Percentiles rank a stretch among this genome's conserved stretches.
phyloP scores from a whole-genome alignment of 2,888 invertebrate genomes.

The Spicauda simplicius region DNA sequence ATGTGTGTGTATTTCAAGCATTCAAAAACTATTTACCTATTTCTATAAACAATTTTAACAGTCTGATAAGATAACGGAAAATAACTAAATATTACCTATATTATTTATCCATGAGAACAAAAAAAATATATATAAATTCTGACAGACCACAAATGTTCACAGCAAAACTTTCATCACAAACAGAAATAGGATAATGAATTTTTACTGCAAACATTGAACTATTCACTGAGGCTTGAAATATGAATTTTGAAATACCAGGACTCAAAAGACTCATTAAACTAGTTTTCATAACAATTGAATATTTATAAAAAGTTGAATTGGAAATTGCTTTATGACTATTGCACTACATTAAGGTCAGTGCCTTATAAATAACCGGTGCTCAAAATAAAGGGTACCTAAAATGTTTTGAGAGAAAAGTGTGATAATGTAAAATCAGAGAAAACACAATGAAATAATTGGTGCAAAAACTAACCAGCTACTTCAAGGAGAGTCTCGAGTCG shows the following conservation, averaged over 20 bases:
- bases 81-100: not conserved
- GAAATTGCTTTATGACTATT: slow-evolving; percentile 12
- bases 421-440: not conserved
- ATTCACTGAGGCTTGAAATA: slow-evolving; percentile 19
- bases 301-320: slow-evolving; percentile 9
- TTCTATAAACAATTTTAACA: no score
- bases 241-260: slow-evolving; percentile 7
- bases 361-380: not conserved
- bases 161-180: not conserved
- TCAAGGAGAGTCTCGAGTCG: slow-evolving; percentile 96
- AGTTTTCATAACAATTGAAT: slow-evolving; percentile 3
- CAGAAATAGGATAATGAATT: not conserved
- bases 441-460: not conserved
- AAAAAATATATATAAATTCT: not conserved
- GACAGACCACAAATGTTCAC: not conserved
- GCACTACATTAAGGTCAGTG: slow-evolving; percentile 16
- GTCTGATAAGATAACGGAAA: not conserved
- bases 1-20: no score
- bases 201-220: not conserved
- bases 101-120: not conserved
- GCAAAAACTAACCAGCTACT: slow-evolving; percentile 88
- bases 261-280: slow-evolving; percentile 14
- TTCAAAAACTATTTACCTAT: no score
- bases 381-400: slow-evolving; percentile 3
- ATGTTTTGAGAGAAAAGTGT: not conserved